These are phyloP conservation scores for Xyrichtys novacula DNA, from an alignment of 2,797 vertebrate genomes.

Conservation along the genomic window DNA sequence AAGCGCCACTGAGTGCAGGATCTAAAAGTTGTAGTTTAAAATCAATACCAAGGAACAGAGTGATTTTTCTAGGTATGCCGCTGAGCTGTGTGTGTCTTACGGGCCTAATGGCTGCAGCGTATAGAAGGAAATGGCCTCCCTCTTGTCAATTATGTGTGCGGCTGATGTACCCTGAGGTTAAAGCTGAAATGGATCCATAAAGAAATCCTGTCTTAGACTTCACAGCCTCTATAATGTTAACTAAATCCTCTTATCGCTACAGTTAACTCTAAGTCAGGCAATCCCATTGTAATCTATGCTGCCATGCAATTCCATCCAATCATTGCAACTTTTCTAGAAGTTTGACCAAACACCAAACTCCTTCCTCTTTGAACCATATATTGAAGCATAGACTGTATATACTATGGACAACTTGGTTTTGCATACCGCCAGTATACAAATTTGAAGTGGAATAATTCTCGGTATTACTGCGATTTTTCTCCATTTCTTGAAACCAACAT, in stretches of 20 bases:
- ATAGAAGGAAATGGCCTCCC: conserved; percentile 41
- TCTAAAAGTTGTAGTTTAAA: conserved; percentile 68
- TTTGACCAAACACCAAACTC: background rate
- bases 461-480: too few relatives aligned
- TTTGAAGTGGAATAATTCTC: too few relatives aligned
- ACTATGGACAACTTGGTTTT: too few relatives aligned
- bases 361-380: too few relatives aligned
- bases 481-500: too few relatives aligned
- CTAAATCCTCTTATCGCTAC: background rate
- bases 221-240: background rate
- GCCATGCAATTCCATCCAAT: too few relatives aligned
- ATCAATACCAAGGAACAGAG: conserved; percentile 63
- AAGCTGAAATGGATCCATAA: conserved; percentile 13
- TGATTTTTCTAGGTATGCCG: conserved; percentile 53
- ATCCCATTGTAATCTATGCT: background rate
- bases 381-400: too few relatives aligned
- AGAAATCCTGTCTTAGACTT: background rate
- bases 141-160: conserved; percentile 44
- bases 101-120: conserved; percentile 51
- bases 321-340: too few relatives aligned
- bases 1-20: conserved; percentile 54
- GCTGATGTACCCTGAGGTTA: conserved; percentile 17
- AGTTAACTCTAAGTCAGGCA: background rate
- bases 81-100: conserved; percentile 43
- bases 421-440: too few relatives aligned